Evolutionary conservation across 1,140 invertebrate genomes (phyloP), one percentile per base, ranked within the genome.

Genomic region (Orius laevigatus): DNA sequence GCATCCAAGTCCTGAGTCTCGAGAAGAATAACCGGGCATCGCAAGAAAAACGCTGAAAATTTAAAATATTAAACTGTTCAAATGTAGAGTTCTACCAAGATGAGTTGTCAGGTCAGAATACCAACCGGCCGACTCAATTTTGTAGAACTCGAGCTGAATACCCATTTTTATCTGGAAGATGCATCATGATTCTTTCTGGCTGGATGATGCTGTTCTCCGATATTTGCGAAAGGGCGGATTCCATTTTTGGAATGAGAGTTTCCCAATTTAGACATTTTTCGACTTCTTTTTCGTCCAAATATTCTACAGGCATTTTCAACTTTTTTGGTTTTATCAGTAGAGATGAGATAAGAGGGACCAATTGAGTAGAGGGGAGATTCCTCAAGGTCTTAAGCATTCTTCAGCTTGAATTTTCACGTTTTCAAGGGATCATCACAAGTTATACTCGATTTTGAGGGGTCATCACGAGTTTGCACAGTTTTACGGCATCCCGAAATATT

Each of bases 1-100:
- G 50, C 67, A 69, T 19, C 59, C 68, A n/a, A 71, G 46, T 0
- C 62, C 19, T 19, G 25, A 31, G n/a, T 45, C 32, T n/a, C 9
- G 6, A n/a, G 19, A 11, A 10, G 43, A 45, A 31, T 45, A 45
- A 2, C 19, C 19, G 19, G 43, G 43, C 43, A 45, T 45, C 19
- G 43, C 32, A 18, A 45, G 11, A n/a, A 45, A 12, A 10, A 45
- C 43, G 2, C 43, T 25, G 25, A 25, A 25, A 25, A 25, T 25
- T 25, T 25, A n/a, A n/a, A n/a, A n/a, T n/a, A n/a, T n/a, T n/a
- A n/a, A n/a, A n/a, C n/a, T n/a, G n/a, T n/a, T n/a, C n/a, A n/a
- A n/a, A n/a, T n/a, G n/a, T n/a, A n/a, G n/a, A n/a, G n/a, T n/a
- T n/a, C n/a, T n/a, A n/a, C n/a, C n/a, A n/a, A n/a, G n/a, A n/a